Evolutionary conservation across 37 sponge, comb jelly and placozoan genomes (phyloP), one percentile per base, ranked within the genome.

Genomic region (Agelas oroides): DNA sequence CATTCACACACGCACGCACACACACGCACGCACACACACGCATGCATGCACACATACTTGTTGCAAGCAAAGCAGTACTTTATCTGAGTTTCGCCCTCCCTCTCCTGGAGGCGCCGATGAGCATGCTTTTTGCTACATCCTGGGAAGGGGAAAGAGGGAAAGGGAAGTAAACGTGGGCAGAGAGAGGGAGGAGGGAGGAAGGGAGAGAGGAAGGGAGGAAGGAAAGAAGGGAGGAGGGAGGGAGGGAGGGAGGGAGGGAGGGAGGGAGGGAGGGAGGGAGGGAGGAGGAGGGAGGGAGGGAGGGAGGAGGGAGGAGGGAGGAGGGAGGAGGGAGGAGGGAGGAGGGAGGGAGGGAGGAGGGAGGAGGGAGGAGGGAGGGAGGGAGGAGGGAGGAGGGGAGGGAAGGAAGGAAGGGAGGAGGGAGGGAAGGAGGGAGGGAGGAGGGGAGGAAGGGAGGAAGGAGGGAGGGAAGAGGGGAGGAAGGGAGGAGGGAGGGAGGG

Each of bases 361-460:
- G 8, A 8, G 46, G 46, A 8, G 46, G 46, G 8, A 46, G 46
- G 46, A 8, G 8, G 46, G 46, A 8, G 46, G 46, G 8, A 46
- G 46, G 46, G 46, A 46, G 76, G 15, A 16, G n/a, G 74, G n/a
- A 18, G 32, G 64, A 25, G 30, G 31, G 61, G 19, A 20, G 30
- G 61, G 79, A 63, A 56, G 76, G 79, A 53, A 76, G 65, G 35
- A 76, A 27, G 85, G 53, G 55, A 63, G 67, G 70, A 69, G 81
- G 60, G 71, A 46, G 46, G 46, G 46, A 46, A 8, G 46, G 46
- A 46, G 46, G 46, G 46, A 46, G 46, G 46, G 46, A 46, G 46
- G 46, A 8, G 8, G 46, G 46, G 46, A 46, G 5, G 46, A 6
- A 34, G 36, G 35, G 37, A 30, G 70, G 73, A n/a, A n/a, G n/a